These are phyloP conservation scores for Hipposideros larvatus DNA, from an alignment of 2,797 vertebrate species.

Conservation along the genomic window DNA sequence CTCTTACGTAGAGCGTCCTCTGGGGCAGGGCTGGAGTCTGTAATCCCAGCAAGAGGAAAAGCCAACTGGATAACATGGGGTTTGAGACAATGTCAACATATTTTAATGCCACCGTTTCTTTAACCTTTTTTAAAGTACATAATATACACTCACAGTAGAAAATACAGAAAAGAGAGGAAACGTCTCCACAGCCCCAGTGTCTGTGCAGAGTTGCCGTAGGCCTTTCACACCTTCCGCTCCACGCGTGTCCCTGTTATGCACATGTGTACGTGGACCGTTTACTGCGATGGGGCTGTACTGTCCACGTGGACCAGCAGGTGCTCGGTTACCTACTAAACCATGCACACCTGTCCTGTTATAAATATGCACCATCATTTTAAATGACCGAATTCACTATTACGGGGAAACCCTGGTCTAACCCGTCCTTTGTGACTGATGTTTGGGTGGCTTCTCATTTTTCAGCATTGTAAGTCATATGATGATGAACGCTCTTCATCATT, in stretches of 20 bases:
- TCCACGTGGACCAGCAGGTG: accelerated
- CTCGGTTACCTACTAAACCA: background rate
- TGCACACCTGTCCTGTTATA: accelerated
- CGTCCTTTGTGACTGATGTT: too few species aligned
- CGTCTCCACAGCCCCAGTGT: accelerated
- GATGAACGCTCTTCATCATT: background rate
- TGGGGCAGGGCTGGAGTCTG: background rate
- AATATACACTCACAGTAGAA: accelerated
- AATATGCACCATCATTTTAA: background rate
- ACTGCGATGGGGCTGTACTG: accelerated
- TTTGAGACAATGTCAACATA: background rate
- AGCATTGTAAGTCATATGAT: background rate
- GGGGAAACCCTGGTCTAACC: accelerated
- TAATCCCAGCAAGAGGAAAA: accelerated
- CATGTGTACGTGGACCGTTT: accelerated
- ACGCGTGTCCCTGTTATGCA: accelerated
- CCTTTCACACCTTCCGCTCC: accelerated
- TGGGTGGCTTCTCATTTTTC: background rate
- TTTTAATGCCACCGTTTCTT: background rate
- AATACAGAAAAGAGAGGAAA: background rate
- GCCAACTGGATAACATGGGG: accelerated
- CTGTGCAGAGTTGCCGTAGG: accelerated
- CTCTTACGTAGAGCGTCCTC: background rate
- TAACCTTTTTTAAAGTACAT: background rate
- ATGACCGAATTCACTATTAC: accelerated